phyloP scores from a whole-genome alignment of 2,888 invertebrate genomes.

The Cremastinae sp. region DNA sequence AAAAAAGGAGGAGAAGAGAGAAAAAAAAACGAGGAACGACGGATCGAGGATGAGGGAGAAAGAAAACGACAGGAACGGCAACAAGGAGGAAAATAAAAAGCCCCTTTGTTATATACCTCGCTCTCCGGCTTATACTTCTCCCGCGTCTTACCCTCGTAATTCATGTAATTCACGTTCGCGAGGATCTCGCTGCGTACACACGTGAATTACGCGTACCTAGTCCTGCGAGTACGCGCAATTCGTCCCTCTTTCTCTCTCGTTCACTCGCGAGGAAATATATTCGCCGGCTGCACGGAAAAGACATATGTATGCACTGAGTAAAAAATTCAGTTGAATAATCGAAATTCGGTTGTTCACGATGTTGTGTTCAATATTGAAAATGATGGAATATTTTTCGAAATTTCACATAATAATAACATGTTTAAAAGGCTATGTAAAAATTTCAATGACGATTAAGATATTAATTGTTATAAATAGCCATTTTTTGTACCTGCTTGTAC shows the following conservation, averaged over 20 bases:
- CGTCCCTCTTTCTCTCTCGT: neutral
- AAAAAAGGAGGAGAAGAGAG: conserved; percentile 32
- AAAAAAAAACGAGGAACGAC: conserved; percentile 21
- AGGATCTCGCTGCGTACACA: neutral
- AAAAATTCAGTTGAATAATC: no score
- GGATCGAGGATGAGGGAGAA: conserved; percentile 23
- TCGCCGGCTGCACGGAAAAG: no score
- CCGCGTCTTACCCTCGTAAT: conserved; percentile 43
- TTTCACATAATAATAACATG: no score
- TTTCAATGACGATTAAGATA: no score
- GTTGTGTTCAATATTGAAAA: no score
- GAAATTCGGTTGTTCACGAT: no score
- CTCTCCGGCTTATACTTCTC: conserved; percentile 28
- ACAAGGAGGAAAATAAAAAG: conserved; percentile 62
- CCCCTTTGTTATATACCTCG: conserved; percentile 10
- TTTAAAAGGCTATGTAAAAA: no score
- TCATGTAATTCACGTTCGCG: conserved; percentile 43
- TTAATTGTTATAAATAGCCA: no score
- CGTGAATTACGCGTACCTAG: neutral
- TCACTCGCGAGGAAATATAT: neutral
- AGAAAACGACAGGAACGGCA: conserved; percentile 53
- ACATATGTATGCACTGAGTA: conserved; percentile 5
- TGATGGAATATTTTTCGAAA: no score
- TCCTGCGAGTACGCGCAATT: neutral
- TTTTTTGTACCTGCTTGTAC: no score